Conservation (phyloP, 2,888 invertebrate species). For the Andrena flavipes region DNA sequence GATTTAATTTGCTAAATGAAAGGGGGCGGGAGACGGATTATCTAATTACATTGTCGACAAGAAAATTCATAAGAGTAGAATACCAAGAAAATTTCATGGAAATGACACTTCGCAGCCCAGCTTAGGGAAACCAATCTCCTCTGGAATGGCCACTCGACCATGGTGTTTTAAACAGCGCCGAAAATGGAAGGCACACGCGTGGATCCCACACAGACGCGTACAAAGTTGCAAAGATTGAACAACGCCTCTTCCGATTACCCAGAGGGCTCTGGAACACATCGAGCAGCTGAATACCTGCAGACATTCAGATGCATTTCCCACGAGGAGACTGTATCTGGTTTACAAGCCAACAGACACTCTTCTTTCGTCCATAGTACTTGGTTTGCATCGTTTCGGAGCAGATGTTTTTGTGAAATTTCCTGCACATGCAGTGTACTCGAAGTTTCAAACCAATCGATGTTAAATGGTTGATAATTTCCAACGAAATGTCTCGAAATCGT, state of each 20-base stretch:
- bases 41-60: slow-evolving; percentile 50
- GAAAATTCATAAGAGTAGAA: slow-evolving; percentile 58
- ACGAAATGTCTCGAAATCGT: neutral
- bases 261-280: slow-evolving; percentile 77
- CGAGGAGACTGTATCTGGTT: slow-evolving; percentile 62
- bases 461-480: neutral
- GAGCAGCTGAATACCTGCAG: slow-evolving; percentile 70
- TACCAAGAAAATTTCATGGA: slow-evolving; percentile 62
- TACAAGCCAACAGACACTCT: slow-evolving; percentile 41
- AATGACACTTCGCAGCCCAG: slow-evolving; percentile 40
- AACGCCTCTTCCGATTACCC: slow-evolving; percentile 76
- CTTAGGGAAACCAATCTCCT: slow-evolving; percentile 51
- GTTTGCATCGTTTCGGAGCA: slow-evolving; percentile 1
- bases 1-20: slow-evolving; percentile 52
- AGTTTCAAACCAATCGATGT: neutral
- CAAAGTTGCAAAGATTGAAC: slow-evolving; percentile 69
- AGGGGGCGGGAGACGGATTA: neutral
- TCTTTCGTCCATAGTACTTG: slow-evolving; percentile 43
- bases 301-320: slow-evolving; percentile 77
- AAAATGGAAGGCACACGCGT: slow-evolving; percentile 30
- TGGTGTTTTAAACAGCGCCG: slow-evolving; percentile 54
- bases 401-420: neutral
- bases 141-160: slow-evolving; percentile 66
- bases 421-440: neutral
- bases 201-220: slow-evolving; percentile 12